Evolutionary conservation across 2,888 invertebrate species (phyloP).

Genomic region (Acronicta alni): DNA sequence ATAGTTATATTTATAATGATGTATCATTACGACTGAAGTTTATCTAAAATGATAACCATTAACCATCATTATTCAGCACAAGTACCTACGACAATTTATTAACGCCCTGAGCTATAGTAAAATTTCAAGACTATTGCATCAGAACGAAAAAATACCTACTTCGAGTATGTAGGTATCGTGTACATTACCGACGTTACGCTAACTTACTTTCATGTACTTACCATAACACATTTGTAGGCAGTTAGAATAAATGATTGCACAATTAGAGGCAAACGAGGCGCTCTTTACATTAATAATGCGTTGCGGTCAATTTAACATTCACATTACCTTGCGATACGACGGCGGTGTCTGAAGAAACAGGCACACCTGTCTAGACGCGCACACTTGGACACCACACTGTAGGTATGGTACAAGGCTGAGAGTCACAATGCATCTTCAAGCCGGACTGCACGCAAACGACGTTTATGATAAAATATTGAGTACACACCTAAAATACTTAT

Average conservation of each 20-base stretch:
- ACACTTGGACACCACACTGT: constrained; percentile 56
- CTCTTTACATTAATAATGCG: constrained; percentile 66
- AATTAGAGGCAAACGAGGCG: constrained; percentile 69
- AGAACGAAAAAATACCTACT: constrained; percentile 18
- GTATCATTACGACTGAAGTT: constrained; percentile 30
- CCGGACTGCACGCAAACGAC: constrained; percentile 35
- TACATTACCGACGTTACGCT: constrained; percentile 54
- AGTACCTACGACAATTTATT: constrained; percentile 9
- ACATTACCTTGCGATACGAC: constrained; percentile 61
- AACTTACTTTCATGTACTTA: constrained; percentile 57
- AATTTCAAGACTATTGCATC: constrained; percentile 34
- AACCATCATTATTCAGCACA: constrained; percentile 11
- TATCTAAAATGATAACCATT: constrained; percentile 37
- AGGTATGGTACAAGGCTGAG: constrained; percentile 59
- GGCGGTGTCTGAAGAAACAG: constrained; percentile 57
- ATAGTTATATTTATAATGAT: constrained; percentile 23
- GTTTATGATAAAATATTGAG: constrained; percentile 18
- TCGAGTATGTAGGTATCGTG: constrained; percentile 40
- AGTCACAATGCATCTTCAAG: constrained; percentile 60
- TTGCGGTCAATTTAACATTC: constrained; percentile 75
- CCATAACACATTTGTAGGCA: constrained; percentile 60
- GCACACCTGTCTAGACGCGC: constrained; percentile 63
- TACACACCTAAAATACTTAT: neutral
- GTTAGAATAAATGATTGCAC: constrained; percentile 66
- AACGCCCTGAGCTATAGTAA: constrained; percentile 21